phyloP scores from a whole-genome alignment of 1,140 invertebrate species.

The Bombus cullumanus region DNA sequence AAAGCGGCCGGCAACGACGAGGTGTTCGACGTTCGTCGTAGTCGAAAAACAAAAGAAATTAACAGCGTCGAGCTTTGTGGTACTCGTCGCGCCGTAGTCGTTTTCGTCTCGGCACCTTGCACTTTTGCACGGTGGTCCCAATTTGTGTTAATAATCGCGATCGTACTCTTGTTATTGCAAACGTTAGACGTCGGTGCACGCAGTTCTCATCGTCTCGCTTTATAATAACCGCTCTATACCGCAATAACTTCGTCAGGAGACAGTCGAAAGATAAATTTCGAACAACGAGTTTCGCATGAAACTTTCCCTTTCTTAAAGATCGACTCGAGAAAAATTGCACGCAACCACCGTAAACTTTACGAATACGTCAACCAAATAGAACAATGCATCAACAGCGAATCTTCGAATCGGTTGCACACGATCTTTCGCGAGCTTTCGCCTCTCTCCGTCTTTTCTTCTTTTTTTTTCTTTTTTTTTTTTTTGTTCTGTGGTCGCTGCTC shows the following conservation, averaged over 20 bases:
- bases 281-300: not conserved
- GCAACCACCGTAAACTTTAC: not conserved
- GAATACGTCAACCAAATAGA: not conserved
- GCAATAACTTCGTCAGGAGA: not conserved
- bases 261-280: not conserved
- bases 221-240: not conserved
- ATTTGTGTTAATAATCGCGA: slow-evolving; percentile 45
- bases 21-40: not conserved
- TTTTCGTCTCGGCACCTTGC: slow-evolving; percentile 55
- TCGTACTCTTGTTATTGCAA: slow-evolving; percentile 24
- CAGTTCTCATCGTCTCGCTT: not conserved
- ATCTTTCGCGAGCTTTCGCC: slow-evolving; percentile 1
- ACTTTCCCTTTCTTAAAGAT: not conserved
- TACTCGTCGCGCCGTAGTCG: not conserved
- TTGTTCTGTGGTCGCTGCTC: not conserved
- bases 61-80: not conserved
- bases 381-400: not conserved
- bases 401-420: not conserved
- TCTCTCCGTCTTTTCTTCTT: not conserved
- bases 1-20: not conserved
- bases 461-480: not conserved
- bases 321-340: slow-evolving; percentile 3
- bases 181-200: slow-evolving; percentile 10
- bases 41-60: not conserved
- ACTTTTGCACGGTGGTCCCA: slow-evolving; percentile 67